phyloP scores from a whole-genome alignment of 1,140 invertebrate species.

The Yoshiicerus persimilis region DNA sequence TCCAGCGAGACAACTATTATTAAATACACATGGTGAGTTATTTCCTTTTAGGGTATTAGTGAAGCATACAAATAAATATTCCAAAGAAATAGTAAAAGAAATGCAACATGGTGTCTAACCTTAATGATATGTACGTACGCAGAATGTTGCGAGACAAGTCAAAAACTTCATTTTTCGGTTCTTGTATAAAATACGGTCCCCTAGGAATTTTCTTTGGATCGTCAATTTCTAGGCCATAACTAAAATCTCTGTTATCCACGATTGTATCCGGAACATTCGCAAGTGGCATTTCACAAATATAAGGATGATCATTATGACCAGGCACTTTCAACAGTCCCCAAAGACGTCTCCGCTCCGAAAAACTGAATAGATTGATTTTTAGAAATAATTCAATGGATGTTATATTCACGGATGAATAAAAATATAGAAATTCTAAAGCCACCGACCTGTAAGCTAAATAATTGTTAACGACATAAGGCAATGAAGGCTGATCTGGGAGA shows the following conservation, averaged over 20 bases:
- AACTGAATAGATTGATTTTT: conserved; percentile 68
- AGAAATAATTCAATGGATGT: background rate
- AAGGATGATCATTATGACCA: conserved; percentile 73
- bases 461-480: conserved; percentile 50
- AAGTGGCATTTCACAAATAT: conserved; percentile 84
- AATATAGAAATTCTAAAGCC: conserved; percentile 7
- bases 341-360: conserved; percentile 67
- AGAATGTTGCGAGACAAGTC: conserved; percentile 72
- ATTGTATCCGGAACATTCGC: conserved; percentile 67
- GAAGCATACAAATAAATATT: background rate
- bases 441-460: conserved; percentile 62
- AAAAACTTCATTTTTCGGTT: conserved; percentile 79
- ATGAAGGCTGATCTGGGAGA: conserved; percentile 62
- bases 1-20: conserved; percentile 72
- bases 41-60: no score
- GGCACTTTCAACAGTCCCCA: conserved; percentile 83
- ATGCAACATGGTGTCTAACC: background rate
- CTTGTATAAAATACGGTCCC: conserved; percentile 83
- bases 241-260: conserved; percentile 68
- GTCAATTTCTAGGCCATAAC: conserved; percentile 75
- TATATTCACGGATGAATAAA: background rate
- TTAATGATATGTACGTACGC: conserved; percentile 38
- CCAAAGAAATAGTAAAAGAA: no score
- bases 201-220: conserved; percentile 77
- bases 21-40: no score